Evolutionary conservation across 2,797 vertebrate species (phyloP), one percentile per base, ranked within the genome.

Genomic region (Adrianichthys oophorus): DNA sequence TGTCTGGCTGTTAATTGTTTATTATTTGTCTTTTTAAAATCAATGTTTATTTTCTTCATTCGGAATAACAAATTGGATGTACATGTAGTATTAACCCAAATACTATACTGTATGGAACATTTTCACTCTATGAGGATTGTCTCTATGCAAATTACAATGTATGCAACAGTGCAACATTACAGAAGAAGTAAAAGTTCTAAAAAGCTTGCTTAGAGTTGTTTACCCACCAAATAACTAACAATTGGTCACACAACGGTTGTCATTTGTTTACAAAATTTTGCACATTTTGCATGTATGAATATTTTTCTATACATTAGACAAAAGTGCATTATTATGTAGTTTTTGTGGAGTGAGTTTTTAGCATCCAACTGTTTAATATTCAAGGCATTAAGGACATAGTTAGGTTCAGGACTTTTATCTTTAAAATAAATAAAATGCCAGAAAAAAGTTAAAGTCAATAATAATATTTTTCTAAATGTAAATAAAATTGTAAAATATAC

Each of bases 281-380:
- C 52, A 48, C 70, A 68, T 68, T 71, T 83, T 74, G 76, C 73
- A 51, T 58, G 42, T 66, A 49, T 80, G 51, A 68, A 70, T 82
- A 71, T 61, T 57, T 74, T 51, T 15, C 61, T 70, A 70, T 69
- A 67, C 18, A 50, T 24, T 37, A 42, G 74, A 68, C 76, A 79
- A 62, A 72, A 2, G 23, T 29, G 10, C 32, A 12, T 12, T 37
- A 13, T 37, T 12, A 37, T 37, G 32, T 37, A 37, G 1, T 37
- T 37, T 13, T 3, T 37, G 3, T 37, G 19, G 19, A 21, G 19
- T 21, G 19, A 3, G 10, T 37, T 37, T 37, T 37, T 13, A 13
- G 32, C 32, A 37, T 37, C 29, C 10, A 32, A 10, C 32, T 13
- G 32, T 37, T 37, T 12, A 37, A 37, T 37, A 12, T 37, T 10